A percentile compares a stretch with the other conserved stretches of the same genome.
Conservation (phyloP, 2,113 vertebrate genomes). For the Vireo altiloquus region DNA sequence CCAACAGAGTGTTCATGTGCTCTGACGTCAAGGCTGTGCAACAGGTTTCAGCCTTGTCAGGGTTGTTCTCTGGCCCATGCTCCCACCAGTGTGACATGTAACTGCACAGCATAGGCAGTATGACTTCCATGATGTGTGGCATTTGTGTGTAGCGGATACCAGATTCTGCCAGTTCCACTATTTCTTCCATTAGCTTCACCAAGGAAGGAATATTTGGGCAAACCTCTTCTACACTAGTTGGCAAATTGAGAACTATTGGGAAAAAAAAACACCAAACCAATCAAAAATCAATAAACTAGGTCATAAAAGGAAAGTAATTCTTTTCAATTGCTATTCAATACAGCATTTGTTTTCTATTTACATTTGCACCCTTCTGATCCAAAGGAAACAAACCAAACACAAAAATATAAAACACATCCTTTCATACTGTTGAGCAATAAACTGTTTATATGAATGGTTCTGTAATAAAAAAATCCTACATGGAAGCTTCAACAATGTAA, state of each 20-base stretch:
- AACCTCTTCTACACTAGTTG: constrained; percentile 82
- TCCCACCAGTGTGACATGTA: constrained; percentile 99
- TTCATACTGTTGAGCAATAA: background rate
- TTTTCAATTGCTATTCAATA: background rate
- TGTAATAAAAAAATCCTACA: background rate
- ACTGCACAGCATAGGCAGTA: constrained; percentile 92
- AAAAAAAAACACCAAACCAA: too few relatives aligned
- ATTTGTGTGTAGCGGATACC: constrained; percentile 93
- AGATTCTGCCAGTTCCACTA: constrained; percentile 90
- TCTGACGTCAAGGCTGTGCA: constrained; percentile 90
- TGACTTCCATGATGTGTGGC: constrained; percentile 96
- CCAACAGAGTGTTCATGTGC: constrained; percentile 93
- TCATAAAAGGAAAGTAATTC: background rate
- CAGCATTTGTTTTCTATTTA: background rate
- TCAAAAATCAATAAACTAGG: background rate
- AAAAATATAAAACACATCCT: rapidly evolving
- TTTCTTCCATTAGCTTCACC: constrained; percentile 89
- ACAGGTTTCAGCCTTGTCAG: constrained; percentile 76
- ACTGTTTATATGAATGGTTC: background rate
- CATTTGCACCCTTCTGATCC: background rate
- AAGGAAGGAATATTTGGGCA: constrained; percentile 88
- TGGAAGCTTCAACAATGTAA: background rate
- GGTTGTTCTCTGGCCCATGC: constrained; percentile 84
- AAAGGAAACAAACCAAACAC: background rate
- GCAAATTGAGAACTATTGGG: constrained; percentile 77